phyloP scores from a whole-genome alignment of 2,888 invertebrate genomes.

The Tetranychus piercei region DNA sequence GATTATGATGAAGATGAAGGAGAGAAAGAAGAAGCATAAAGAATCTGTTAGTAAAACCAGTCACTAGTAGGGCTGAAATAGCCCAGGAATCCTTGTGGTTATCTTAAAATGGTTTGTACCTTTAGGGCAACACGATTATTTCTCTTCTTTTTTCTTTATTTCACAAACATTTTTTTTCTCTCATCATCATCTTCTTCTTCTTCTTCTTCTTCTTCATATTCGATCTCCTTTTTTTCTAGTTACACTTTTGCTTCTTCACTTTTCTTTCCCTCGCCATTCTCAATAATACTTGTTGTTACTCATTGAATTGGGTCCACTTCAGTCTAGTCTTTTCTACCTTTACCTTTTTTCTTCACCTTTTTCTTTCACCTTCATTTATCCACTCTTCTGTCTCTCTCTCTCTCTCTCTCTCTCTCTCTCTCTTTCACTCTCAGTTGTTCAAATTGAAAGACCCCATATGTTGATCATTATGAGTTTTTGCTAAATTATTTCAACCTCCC shows the following conservation, averaged over 20 bases:
- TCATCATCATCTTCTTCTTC: neutral
- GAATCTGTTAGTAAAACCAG: neutral
- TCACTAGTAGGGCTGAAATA: neutral
- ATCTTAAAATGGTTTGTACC: neutral
- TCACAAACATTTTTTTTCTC: neutral
- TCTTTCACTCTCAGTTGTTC: conserved; percentile 26
- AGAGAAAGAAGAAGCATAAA: neutral
- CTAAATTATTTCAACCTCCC: neutral
- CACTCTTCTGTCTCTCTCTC: conserved; percentile 12
- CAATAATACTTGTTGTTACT: neutral
- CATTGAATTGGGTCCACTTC: neutral
- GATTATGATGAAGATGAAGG: neutral
- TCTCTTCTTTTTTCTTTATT: neutral
- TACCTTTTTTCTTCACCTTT: neutral
- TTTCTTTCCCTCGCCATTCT: neutral
- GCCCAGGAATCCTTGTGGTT: conserved; percentile 2
- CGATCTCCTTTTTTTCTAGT: neutral
- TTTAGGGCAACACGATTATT: neutral
- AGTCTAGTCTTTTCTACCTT: neutral
- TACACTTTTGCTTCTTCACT: neutral
- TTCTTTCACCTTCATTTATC: neutral
- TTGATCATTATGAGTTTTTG: neutral
- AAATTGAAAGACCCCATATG: neutral
- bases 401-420: conserved; percentile 26
- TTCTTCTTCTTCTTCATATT: neutral